phyloP scores from a whole-genome alignment of 1,140 invertebrate genomes.

The Lepidurus couesii region DNA sequence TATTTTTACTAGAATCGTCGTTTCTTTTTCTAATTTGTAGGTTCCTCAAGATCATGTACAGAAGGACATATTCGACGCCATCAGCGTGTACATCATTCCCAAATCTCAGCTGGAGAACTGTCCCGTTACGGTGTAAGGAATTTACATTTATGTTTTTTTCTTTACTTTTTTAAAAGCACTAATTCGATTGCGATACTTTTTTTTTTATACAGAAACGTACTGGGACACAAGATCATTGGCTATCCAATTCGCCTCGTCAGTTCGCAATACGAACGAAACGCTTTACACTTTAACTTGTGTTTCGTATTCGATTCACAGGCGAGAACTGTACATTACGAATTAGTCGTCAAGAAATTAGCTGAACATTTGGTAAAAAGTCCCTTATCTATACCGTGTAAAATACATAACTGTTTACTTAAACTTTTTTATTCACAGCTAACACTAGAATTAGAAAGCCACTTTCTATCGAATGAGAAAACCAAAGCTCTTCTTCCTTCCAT shows the following conservation, averaged over 20 bases:
- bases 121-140: slow-evolving; percentile 80
- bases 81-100: slow-evolving; percentile 91
- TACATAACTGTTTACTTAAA: slow-evolving; percentile 35
- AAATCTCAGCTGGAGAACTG: slow-evolving; percentile 84
- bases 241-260: slow-evolving; percentile 87
- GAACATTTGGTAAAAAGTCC: slow-evolving; percentile 71
- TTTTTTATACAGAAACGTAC: slow-evolving; percentile 56
- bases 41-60: slow-evolving; percentile 82
- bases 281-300: slow-evolving; percentile 90
- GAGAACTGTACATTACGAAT: slow-evolving; percentile 84
- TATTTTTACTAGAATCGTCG: slow-evolving; percentile 38
- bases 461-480: slow-evolving; percentile 61
- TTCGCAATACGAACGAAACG: slow-evolving; percentile 85
- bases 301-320: slow-evolving; percentile 87
- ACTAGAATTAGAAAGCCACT: slow-evolving; percentile 68
- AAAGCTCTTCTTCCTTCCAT: slow-evolving; percentile 60
- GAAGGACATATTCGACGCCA: slow-evolving; percentile 87
- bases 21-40: slow-evolving; percentile 47
- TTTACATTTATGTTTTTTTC: slow-evolving; percentile 35
- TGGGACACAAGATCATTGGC: slow-evolving; percentile 83
- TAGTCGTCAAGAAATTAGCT: slow-evolving; percentile 85
- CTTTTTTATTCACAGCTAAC: slow-evolving; percentile 54
- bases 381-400: slow-evolving; percentile 28
- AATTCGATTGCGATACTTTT: slow-evolving; percentile 25
- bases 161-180: background rate